phyloP scores from a whole-genome alignment of 2,888 invertebrate species.

The Dicroscelio sp. region DNA sequence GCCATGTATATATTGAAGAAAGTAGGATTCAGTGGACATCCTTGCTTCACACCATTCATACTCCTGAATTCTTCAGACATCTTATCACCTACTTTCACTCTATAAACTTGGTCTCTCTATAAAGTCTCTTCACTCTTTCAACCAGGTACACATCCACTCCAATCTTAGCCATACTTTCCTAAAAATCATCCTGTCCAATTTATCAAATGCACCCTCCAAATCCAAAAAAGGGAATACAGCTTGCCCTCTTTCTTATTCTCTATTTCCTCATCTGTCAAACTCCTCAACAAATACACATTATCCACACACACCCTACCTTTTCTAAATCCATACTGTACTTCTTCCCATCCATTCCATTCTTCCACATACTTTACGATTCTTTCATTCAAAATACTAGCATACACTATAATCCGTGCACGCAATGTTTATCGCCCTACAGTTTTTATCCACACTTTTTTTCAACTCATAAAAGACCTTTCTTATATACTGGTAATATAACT shows the following conservation, averaged over 20 bases:
- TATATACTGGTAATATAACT: not conserved
- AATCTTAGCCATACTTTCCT: not conserved
- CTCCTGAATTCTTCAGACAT: not conserved
- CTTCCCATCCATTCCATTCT: not conserved
- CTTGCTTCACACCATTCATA: not conserved
- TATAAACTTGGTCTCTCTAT: not conserved
- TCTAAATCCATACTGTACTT: not conserved
- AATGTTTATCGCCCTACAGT: not conserved
- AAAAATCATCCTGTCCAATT: not conserved
- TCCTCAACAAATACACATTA: not conserved
- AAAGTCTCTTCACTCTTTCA: not conserved
- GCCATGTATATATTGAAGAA: not conserved
- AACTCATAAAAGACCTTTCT: too few species aligned
- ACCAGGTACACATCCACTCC: not conserved
- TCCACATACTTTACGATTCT: not conserved
- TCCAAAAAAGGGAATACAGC: not conserved
- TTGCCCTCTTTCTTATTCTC: not conserved
- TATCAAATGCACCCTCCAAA: not conserved
- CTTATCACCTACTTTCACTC: not conserved
- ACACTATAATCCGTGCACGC: not conserved
- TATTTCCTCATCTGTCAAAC: not conserved
- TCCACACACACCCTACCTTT: not conserved
- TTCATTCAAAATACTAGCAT: not conserved
- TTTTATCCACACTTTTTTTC: not conserved
- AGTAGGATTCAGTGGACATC: slow-evolving; percentile 8